phyloP scores from a whole-genome alignment of 2,797 vertebrate species.

The Gallinago nigripennis region DNA sequence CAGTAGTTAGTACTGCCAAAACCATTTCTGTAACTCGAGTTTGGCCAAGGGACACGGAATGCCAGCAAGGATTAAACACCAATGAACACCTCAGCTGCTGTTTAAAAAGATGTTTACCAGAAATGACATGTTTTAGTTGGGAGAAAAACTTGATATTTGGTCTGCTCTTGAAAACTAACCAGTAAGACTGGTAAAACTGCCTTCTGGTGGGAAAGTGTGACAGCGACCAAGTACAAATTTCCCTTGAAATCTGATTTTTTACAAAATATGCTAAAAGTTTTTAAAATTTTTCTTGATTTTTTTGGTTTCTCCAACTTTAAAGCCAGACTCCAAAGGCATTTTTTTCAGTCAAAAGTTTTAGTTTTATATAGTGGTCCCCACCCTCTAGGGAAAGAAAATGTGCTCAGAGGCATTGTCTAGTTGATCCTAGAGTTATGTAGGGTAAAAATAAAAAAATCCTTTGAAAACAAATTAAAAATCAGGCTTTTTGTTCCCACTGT shows the following conservation, averaged over 20 bases:
- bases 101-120: background rate
- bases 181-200: background rate
- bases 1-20: background rate
- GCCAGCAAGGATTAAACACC: background rate
- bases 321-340: background rate
- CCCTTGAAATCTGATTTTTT: background rate
- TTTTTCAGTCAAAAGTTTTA: background rate
- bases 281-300: background rate
- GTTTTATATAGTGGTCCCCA: background rate
- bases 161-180: background rate
- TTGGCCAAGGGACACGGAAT: background rate
- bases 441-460: background rate
- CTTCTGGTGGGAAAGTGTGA: background rate
- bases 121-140: background rate
- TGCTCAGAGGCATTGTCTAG: background rate
- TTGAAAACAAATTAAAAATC: background rate
- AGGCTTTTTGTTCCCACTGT: background rate
- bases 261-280: background rate
- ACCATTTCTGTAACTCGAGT: background rate
- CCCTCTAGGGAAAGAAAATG: background rate
- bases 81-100: background rate
- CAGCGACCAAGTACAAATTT: background rate
- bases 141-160: background rate
- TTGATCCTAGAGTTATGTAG: background rate
- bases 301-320: background rate